Evolutionary conservation across 1,140 invertebrate genomes (phyloP).

Genomic region (Orchesella cincta): DNA sequence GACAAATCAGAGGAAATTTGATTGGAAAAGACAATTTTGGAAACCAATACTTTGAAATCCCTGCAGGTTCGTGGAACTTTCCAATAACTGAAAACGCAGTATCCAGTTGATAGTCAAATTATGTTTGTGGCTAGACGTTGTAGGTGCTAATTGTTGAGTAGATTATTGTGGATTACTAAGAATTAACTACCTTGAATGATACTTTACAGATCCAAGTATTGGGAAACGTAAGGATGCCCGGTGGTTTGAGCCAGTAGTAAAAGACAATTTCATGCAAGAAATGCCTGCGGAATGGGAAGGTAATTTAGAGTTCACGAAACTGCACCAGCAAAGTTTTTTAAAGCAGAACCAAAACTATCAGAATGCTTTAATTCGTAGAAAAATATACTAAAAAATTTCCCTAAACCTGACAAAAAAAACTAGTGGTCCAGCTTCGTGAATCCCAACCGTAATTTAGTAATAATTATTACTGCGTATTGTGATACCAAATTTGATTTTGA

Average conservation of each 20-base stretch:
- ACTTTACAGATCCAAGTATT: constrained; percentile 57
- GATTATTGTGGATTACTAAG: background rate
- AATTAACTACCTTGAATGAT: background rate
- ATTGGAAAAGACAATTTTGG: constrained; percentile 74
- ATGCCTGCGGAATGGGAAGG: constrained; percentile 78
- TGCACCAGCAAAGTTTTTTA: no score
- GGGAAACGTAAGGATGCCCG: constrained; percentile 65
- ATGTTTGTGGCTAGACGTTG: background rate
- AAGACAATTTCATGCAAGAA: constrained; percentile 65
- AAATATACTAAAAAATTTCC: background rate
- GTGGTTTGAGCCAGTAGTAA: constrained; percentile 69
- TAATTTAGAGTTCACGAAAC: no score
- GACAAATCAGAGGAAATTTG: constrained; percentile 59
- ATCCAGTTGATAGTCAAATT: background rate
- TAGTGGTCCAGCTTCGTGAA: no score
- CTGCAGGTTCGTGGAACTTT: no score
- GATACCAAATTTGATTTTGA: no score
- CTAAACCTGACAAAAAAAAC: no score
- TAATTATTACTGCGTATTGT: no score
- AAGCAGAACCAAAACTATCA: no score
- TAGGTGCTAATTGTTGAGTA: background rate
- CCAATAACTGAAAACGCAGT: background rate
- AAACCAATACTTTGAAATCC: constrained; percentile 79
- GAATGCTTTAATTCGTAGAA: background rate
- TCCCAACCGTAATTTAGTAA: no score